phyloP scores from a whole-genome alignment of 2,888 invertebrate genomes.

The Apamea anceps region DNA sequence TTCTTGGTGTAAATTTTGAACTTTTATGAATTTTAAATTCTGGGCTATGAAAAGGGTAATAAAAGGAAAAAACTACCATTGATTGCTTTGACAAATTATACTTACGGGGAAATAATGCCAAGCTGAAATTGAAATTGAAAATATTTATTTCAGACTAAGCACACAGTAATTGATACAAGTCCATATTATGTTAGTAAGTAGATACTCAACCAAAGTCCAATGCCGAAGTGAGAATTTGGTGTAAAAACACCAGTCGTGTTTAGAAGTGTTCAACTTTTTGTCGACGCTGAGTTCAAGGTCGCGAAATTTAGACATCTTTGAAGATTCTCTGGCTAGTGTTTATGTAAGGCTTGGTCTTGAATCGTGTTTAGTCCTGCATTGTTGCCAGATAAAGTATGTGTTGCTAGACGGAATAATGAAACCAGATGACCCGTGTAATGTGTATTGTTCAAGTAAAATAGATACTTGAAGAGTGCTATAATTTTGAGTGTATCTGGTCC shows the following conservation, averaged over 20 bases:
- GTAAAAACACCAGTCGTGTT: conserved; percentile 19
- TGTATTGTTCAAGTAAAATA: not conserved
- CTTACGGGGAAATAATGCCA: not conserved
- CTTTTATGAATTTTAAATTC: not conserved
- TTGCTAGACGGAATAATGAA: conserved; percentile 1
- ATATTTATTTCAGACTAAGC: too few species aligned
- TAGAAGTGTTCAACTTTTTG: conserved; percentile 3
- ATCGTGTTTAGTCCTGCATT: not conserved
- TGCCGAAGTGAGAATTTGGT: not conserved
- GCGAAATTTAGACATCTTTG: not conserved
- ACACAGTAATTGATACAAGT: too few species aligned
- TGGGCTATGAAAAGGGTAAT: not conserved
- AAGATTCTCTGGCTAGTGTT: not conserved
- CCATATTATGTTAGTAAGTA: too few species aligned
- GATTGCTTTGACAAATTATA: not conserved
- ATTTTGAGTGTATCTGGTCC: not conserved
- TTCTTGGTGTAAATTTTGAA: not conserved
- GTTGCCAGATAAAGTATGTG: not conserved
- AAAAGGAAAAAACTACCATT: not conserved
- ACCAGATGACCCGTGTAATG: not conserved
- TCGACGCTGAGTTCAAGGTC: conserved; percentile 30
- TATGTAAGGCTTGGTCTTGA: conserved; percentile 19
- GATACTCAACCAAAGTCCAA: conserved; percentile 9
- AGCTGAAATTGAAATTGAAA: too few species aligned
- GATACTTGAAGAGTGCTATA: not conserved